Evolutionary conservation across 2,888 invertebrate genomes (phyloP), one percentile per base, ranked within the genome.

Genomic region (Epirrhoe alternata): DNA sequence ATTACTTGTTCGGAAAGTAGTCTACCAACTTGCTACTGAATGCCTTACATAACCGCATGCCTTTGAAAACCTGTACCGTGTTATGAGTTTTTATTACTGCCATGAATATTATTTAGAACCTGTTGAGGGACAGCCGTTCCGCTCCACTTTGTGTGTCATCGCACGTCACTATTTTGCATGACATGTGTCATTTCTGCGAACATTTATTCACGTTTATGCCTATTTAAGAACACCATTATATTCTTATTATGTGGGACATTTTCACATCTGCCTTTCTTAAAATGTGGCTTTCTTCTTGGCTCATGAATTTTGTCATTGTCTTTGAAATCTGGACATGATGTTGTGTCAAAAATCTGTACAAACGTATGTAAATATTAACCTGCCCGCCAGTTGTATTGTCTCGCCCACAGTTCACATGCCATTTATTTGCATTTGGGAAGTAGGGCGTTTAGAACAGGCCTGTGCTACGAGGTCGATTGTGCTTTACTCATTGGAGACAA

Each of bases 351-450:
- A 85, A 81, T 82, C 76, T 79, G 71, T 71, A 80, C 75, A 74
- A 78, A 81, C 80, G 75, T 83, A 86, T 85, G 80, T 80, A 83
- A 85, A 83, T 82, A 77, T 77, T 73, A 77, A 88, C 83, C 84
- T 83, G 86, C 76, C 75, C 83, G 86, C 71, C 84, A 84, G 86
- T 69, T 67, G 78, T 79, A 86, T 89, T 91, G 90, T 91, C 81
- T 88, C 84, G 84, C 81, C 80, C 81, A 87, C 87, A 84, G 84
- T 87, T 85, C 83, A 85, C 83, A 82, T 86, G 84, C 81, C 81
- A 83, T 78, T 78, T 80, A 88, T 92, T 91, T 86, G 86, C 89
- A 91, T 92, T 89, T 87, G 86, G 89, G 90, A 91, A 89, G 88
- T 90, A 79, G 91, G 86, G 74, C 88, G 84, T 74, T 85, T 83